Evolutionary conservation across 2,888 invertebrate genomes (phyloP).

Genomic region (Allolobophora icterica): DNA sequence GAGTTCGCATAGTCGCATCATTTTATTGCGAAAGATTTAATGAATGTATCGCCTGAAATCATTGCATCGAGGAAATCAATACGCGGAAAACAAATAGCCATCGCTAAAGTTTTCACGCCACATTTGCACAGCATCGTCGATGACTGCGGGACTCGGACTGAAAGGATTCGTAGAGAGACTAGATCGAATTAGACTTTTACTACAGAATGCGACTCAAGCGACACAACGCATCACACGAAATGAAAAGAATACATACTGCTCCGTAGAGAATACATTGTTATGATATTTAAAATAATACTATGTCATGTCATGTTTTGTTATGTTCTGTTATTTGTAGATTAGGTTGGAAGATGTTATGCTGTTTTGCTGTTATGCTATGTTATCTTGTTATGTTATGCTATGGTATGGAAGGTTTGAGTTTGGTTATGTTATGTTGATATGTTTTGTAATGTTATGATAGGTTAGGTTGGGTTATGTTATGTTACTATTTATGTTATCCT

Average conservation of each 20-base stretch:
- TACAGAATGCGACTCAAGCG: neutral
- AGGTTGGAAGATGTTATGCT: no score
- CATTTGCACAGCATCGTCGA: neutral
- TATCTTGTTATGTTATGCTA: no score
- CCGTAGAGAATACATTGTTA: neutral
- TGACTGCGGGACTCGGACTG: neutral
- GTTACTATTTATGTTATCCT: no score
- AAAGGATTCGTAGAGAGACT: neutral
- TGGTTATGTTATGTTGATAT: no score
- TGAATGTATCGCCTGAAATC: neutral
- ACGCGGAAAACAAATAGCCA: neutral
- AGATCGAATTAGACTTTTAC: neutral
- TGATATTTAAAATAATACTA: neutral
- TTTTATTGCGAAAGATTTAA: constrained; percentile 11
- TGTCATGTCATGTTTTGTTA: neutral
- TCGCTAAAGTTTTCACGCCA: constrained; percentile 3
- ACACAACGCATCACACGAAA: neutral
- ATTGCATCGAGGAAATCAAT: neutral
- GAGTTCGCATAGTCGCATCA: neutral
- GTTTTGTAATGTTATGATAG: no score
- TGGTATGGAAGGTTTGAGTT: no score
- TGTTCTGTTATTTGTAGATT: no score
- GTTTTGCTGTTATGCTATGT: no score
- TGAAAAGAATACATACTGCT: neutral
- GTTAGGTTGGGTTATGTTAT: no score